Evolutionary conservation across 2,888 invertebrate species (phyloP), one percentile per base, ranked within the genome.

Genomic region (Magallana nippona): DNA sequence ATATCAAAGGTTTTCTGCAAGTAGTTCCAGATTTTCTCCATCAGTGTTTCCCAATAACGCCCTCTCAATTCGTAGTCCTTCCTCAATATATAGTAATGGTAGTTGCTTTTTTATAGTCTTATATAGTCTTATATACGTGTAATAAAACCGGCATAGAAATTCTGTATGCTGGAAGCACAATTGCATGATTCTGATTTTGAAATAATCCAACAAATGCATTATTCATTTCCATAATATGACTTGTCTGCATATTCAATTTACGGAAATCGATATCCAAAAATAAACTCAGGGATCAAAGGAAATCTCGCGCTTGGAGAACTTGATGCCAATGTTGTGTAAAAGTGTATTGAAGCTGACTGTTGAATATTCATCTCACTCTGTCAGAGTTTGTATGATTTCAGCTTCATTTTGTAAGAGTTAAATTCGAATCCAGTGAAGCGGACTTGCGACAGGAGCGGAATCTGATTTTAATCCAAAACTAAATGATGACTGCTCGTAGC

Each of bases 181-280:
- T 44, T 44, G n/a, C n/a, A n/a, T n/a, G 44, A 44, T 44, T 44
- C 44, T 44, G 44, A 44, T 44, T 44, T 44, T 44, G 44, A 44
- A 44, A 44, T 44, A 44, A 44, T 44, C 44, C 5, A 44, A 10
- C 44, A 44, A 44, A 44, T 44, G 44, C 44, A 44, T 8, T 8
- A 44, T 44, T 44, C 44, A 44, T 44, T 44, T 27, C 13, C 22
- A 71, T 27, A 22, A 71, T 27, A 27, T 13, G 19, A 27, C 71
- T 27, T 71, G 22, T 71, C 27, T 71, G 71, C 22, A 71, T 27
- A 71, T 71, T 71, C 71, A 71, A 71, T 71, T 71, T 71, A 71
- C 71, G 71, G 71, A 19, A 13, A 22, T 27, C 27, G 27, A 27
- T 71, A 71, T 27, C 71, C 71, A 27, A 22, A 71, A 71, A 71